phyloP scores from a whole-genome alignment of 2,113 vertebrate species.

The Chroicocephalus ridibundus region DNA sequence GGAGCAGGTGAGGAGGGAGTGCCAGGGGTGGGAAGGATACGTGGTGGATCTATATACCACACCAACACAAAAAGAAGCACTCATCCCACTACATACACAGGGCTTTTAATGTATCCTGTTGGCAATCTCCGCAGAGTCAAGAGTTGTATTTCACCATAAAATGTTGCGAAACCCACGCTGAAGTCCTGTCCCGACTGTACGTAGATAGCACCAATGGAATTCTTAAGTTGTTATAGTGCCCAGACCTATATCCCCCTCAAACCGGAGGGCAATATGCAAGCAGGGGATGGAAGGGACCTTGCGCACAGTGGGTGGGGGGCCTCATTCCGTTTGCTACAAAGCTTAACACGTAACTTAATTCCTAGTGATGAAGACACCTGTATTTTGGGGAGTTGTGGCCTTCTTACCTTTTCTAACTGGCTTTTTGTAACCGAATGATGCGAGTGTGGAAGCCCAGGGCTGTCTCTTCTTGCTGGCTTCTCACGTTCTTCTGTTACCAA shows the following conservation, averaged over 20 bases:
- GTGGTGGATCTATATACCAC: neutral
- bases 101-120: neutral
- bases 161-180: neutral
- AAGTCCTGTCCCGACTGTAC: neutral
- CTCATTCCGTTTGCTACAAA: neutral
- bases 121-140: neutral
- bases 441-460: neutral
- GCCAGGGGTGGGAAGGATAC: neutral
- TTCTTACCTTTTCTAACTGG: neutral
- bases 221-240: too few species aligned
- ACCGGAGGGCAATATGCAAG: neutral
- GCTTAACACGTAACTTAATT: neutral
- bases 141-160: neutral
- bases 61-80: neutral
- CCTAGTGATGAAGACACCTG: neutral
- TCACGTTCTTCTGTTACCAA: neutral
- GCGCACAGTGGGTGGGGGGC: neutral
- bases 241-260: too few species aligned
- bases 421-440: neutral
- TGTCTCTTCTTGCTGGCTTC: neutral
- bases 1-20: neutral
- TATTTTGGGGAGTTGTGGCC: neutral
- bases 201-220: accelerated
- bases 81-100: neutral
- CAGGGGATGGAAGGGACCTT: neutral